Evolutionary conservation across 2,797 vertebrate species (phyloP), one percentile per base, ranked within the genome.

Genomic region (Aulostomus chinensis): DNA sequence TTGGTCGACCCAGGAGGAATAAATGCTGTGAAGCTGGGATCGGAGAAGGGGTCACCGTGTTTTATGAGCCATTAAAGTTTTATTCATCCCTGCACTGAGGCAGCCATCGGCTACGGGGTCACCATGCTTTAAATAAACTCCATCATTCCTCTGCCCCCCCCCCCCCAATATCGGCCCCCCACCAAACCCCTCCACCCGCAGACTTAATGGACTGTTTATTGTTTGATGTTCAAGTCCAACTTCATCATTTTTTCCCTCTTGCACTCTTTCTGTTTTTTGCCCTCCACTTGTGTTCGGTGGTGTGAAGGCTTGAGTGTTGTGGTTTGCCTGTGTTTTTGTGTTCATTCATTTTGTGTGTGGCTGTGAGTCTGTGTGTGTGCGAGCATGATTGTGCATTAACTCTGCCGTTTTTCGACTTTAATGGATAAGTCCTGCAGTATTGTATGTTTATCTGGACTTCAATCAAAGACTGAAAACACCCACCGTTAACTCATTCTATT

Each of bases 51-150:
- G 94, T 94, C 85, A 79, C 90, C 90, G 92, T 94, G 92, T 95
- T 98, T 98, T 98, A 97, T 94, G 95, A 96, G 94, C 94, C 93
- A 97, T 98, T 96, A 96, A 96, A 95, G 91, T 95, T 98, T 95
- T 96, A 98, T 96, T 96, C 94, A 94, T 96, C 94, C 91, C 93
- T 93, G 93, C 91, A 92, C 92, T 43, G 79, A 94, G 92, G 94
- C 94, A 93, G 93, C 93, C 94, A 95, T 94, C 93, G 92, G 93
- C 94, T 93, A 93, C 36, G 60, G 86, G 95, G 93, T 95, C 93
- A 92, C 94, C 92, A 89, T 92, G 91, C 93, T 95, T 97, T 96
- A 96, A 97, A 96, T 95, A 97, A 95, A 94, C 93, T 88, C 92
- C 94, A 93, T 93, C 93, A 93, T 93, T 93, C 91, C 86, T 52